Conservation (phyloP, 2,888 invertebrate species). For the Steinernema hermaphroditum region DNA sequence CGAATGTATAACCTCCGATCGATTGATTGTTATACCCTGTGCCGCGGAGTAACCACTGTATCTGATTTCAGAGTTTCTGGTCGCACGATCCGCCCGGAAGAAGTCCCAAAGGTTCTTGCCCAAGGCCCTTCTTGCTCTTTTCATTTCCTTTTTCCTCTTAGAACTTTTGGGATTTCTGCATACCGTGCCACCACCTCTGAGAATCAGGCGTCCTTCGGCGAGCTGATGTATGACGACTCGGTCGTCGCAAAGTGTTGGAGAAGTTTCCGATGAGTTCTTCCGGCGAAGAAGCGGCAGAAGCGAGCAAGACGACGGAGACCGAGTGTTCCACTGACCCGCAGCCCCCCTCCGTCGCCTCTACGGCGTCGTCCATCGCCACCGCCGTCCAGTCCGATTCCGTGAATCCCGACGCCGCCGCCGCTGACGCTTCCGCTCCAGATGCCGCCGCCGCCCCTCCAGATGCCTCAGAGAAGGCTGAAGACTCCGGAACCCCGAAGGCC, state of each 20-base stretch:
- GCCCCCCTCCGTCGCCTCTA: not conserved
- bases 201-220: constrained; percentile 4
- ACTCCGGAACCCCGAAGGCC: not conserved
- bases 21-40: constrained; percentile 15
- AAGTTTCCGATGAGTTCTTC: constrained; percentile 30
- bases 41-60: constrained; percentile 5
- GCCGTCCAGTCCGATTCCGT: not conserved
- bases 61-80: constrained; percentile 23
- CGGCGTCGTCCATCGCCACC: not conserved
- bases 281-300: constrained; percentile 27
- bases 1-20: constrained; percentile 29
- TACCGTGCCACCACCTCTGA: not conserved
- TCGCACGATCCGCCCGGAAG: not conserved
- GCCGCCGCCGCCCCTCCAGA: not conserved
- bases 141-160: not conserved
- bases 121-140: not conserved
- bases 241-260: constrained; percentile 25
- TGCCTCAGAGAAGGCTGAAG: not conserved
- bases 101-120: not conserved
- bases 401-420: not conserved
- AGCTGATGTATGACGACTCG: constrained; percentile 29
- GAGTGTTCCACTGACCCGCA: not conserved
- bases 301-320: constrained; percentile 9
- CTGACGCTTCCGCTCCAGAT: not conserved
- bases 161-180: not conserved